Evolutionary conservation across 2,888 invertebrate genomes (phyloP), one percentile per base, ranked within the genome.

Genomic region (Nebria salina): DNA sequence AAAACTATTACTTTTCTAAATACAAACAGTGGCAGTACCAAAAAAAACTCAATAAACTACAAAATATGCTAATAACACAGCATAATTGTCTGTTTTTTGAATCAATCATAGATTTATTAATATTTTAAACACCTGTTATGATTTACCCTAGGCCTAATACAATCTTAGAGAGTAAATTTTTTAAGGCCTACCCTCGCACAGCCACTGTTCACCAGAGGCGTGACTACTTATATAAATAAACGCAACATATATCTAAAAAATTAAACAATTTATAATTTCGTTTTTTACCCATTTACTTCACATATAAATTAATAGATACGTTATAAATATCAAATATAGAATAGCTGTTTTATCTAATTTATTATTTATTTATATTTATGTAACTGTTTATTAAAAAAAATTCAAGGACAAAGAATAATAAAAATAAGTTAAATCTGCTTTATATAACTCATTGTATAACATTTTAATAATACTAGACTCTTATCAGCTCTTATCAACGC

Each of bases 401-500:
- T 11, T 54, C 54, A 54, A 54, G 54, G 54, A 7, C 26, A 68
- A 68, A 8, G 20, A 34, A 34, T 2, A 34, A 34, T 1, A 34
- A 34, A 4, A 34, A 34, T 34, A 34, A 7, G 68, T 25, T 68
- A 68, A 68, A 25, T 25, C 34, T 34, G 34, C 34, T 34, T 34
- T 34, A 34, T 34, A 34, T 34, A 34, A 34, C 34, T 4, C 26
- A 25, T 73, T 42, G 11, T 72, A 13, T 41, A 20, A 20, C 20
- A 20, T 42, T 13, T 73, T 73, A 42, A 41, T 34, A 13, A 41
- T 41, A 73, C 13, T 73, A 1, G n/a, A 68, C 20, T 43, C 34
- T 73, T 73, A 41, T 73, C 26, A 41, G 54, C 11, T 20, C 70
- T 70, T 70, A 70, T 70, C 70, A 70, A 70, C 70, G 25, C 11